Evolutionary conservation across 2,797 vertebrate species (phyloP), one percentile per base, ranked within the genome.

Genomic region (Cottoperca gobio): DNA sequence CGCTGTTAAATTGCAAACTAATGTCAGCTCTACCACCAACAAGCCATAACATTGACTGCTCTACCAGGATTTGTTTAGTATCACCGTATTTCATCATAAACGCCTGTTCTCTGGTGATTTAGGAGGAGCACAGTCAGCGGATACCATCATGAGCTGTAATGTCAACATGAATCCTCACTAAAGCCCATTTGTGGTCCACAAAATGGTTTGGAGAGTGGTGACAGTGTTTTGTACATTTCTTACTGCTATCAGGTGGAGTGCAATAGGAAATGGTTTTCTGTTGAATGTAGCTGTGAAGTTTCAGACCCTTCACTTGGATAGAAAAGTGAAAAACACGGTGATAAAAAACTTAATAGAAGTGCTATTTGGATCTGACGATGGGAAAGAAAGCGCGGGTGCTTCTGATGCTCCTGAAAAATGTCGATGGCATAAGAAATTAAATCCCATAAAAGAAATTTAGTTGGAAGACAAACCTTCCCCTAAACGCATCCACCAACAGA

Each of bases 81-180:
- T 69, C 24, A 0, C 49, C 53, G 28, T 59, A 53, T 64, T 75
- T 76, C 40, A 62, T 49, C 39, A 23, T 48, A 39, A 39, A 23
- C 11, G 37, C 31, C 2, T 4, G 13, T 67, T 33, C 48, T 53
- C 21, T 19, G 6, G 8, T 59, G 48, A 73, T 73, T 66, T 37
- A 58, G 33, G 11, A 16, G 49, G 10, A 1, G 12, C 28, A 21
- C 46, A 28, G 26, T 33, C 50, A 6, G n/a, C 21, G 1, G 28
- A 7, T 35, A 53, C 23, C 42, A 21, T 24, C 49, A 28, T 14
- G 16, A 60, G 21, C 23, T 2, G 19, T 66, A 58, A 49, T 60
- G 68, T 53, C 59, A 14, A 54, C 17, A 43, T 79, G 54, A 80
- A 69, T 73, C 58, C 65, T 70, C 37, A 40, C 28, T 64, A 6